Percentiles rank a stretch among this genome's conserved stretches.
phyloP scores from a whole-genome alignment of 1,140 invertebrate species.

The Vollenhovia emeryi region DNA sequence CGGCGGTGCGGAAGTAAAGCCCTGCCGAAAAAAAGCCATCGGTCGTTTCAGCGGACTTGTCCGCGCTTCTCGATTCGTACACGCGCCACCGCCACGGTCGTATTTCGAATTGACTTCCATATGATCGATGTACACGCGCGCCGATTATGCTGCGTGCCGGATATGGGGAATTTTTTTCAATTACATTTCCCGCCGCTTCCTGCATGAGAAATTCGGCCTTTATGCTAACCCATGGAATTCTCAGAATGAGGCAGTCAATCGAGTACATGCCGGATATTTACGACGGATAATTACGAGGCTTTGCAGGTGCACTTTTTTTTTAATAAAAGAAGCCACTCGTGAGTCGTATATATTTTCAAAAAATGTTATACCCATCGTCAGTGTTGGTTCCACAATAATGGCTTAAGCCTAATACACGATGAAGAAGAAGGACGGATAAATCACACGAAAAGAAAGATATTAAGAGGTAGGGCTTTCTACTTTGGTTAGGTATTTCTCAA shows the following conservation, averaged over 20 bases:
- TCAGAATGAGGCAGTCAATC: neutral
- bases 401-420: no score
- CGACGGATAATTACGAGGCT: constrained; percentile 21
- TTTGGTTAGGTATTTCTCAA: neutral
- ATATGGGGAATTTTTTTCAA: neutral
- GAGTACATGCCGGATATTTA: neutral
- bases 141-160: constrained; percentile 18
- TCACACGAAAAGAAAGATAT: neutral
- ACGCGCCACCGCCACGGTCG: neutral
- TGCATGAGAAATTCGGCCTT: neutral
- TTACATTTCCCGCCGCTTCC: neutral
- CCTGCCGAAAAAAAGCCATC: constrained; percentile 49
- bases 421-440: no score
- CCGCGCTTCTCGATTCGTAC: constrained; percentile 22
- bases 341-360: neutral
- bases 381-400: no score
- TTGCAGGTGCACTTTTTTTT: neutral
- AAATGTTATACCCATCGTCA: neutral
- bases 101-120: constrained; percentile 56
- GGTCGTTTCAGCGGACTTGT: constrained; percentile 65
- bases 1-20: constrained; percentile 48
- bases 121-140: constrained; percentile 13
- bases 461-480: neutral
- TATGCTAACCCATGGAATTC: neutral
- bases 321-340: neutral